phyloP scores from a whole-genome alignment of 2,113 vertebrate species.

The Tachysurus fulvidraco region DNA sequence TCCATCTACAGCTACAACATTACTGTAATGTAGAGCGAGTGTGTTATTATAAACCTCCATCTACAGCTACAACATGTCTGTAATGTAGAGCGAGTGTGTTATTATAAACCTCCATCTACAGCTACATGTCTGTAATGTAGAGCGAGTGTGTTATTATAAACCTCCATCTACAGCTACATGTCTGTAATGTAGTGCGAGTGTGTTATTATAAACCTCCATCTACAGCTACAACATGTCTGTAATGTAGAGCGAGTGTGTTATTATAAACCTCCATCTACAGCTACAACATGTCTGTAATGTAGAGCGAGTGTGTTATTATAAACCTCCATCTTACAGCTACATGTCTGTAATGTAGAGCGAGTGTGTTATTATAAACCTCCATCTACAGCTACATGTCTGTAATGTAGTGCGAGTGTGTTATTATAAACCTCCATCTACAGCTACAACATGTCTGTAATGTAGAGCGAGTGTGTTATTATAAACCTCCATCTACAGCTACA shows the following conservation, averaged over 20 bases:
- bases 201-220: no score
- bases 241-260: neutral
- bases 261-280: neutral
- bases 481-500: neutral
- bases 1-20: neutral
- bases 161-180: neutral
- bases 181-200: neutral
- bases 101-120: no score
- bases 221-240: neutral
- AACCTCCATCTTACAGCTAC: neutral
- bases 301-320: neutral
- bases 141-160: neutral
- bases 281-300: no score
- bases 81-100: neutral
- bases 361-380: neutral
- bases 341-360: neutral
- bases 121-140: neutral
- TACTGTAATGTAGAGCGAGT: neutral
- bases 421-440: neutral
- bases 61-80: neutral
- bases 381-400: neutral
- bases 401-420: neutral
- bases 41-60: no score
- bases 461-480: neutral
- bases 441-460: no score